phyloP scores from a whole-genome alignment of 2,113 vertebrate species.

The Zapornia atra region DNA sequence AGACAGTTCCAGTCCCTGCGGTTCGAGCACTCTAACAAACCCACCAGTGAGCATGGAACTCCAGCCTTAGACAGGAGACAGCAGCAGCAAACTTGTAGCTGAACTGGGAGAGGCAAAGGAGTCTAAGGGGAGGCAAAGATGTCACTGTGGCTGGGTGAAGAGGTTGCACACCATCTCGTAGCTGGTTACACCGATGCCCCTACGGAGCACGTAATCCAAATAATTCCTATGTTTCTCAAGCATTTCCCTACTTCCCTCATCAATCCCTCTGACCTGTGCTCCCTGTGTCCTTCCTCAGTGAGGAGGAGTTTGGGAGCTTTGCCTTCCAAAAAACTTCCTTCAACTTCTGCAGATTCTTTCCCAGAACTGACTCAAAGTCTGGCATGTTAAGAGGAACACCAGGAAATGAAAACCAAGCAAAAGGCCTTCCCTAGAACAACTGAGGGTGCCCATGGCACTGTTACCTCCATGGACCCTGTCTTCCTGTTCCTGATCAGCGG shows the following conservation, averaged over 20 bases:
- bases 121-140: not conserved
- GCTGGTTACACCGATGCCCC: not conserved
- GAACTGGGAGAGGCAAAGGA: not conserved
- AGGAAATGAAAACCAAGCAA: not conserved
- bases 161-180: not conserved
- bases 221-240: not conserved
- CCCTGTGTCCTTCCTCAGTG: not conserved
- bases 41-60: not conserved
- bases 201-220: not conserved
- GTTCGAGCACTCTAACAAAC: not conserved
- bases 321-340: not conserved
- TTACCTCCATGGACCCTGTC: slow-evolving; percentile 98
- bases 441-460: rapidly evolving
- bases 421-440: not conserved
- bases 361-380: not conserved
- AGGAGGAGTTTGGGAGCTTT: not conserved
- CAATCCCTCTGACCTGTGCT: not conserved
- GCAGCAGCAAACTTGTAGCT: not conserved
- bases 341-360: not conserved
- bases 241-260: not conserved
- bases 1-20: not conserved
- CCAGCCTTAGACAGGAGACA: not conserved
- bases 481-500: slow-evolving; percentile 91
- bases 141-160: not conserved
- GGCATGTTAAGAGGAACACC: not conserved